Evolutionary conservation across 30 jellyfish, hydroid and myxozoan genomes (phyloP), one percentile per base, ranked within the genome.

Genomic region (Sanderia malayensis): DNA sequence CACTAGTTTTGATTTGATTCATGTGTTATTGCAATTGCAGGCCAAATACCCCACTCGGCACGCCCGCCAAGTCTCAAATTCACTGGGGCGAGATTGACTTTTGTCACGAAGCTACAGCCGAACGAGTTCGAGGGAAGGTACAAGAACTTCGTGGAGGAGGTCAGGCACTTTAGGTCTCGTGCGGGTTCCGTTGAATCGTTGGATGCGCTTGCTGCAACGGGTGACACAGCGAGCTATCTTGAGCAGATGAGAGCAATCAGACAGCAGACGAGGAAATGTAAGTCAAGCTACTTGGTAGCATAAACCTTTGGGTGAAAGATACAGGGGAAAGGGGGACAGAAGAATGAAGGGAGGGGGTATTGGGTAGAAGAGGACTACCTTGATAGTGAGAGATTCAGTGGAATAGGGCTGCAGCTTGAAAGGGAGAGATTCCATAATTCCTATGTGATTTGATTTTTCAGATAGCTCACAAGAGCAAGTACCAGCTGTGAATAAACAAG

Each of bases 41-140:
- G 97, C 13, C 86, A 82, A 64, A 89, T 89, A 17, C 97, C 97
- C 25, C 97, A 89, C 37, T 82, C 97, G 1, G 97, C 95, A 1
- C 89, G 97, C 1, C 97, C 97, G n/a, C 95, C 97, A 30, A 89
- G 97, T 45, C 83, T 78, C 44, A 89, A 76, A 27, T 89, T 67
- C 80, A 81, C 95, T n/a, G 97, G 95, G 1, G 97, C 91, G 10
- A 46, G 97, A 59, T 71, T 89, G 70, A 67, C 95, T 2, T 89
- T 89, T 69, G 97, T 75, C 33, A 67, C 94, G 1, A 89, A 89
- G 44, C 89, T 82, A 10, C 91, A 74, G 32, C 52, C 59, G 58
- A 75, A 68, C 57, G 97, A 89, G 30, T 76, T 27, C 65, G 41
- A 49, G 21, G 97, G 94, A 21, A 59, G 97, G 20, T 26, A 21